A percentile compares a stretch with the other conserved stretches of the same genome.
These are phyloP conservation scores for Drosophila melanosoma DNA, from an alignment of 2,888 invertebrate genomes.

Conservation along the genomic window DNA sequence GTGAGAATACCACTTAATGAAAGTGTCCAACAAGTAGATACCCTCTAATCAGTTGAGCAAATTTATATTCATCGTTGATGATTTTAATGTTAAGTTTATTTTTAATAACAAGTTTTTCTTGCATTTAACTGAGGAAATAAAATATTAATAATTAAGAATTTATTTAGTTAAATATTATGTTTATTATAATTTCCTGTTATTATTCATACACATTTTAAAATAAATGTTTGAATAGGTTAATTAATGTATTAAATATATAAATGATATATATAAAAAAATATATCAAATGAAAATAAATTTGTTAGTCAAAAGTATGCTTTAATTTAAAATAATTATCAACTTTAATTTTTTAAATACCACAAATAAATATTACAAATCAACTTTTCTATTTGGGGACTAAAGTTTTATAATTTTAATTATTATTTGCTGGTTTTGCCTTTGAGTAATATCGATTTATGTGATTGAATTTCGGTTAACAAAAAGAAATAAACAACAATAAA, in stretches of 20 bases:
- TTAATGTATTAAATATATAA: no score
- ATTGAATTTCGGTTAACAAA: not conserved
- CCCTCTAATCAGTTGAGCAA: conserved; percentile 16
- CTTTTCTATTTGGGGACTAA: not conserved
- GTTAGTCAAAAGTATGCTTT: not conserved
- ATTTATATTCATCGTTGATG: not conserved
- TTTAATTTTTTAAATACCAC: not conserved
- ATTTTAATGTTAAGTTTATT: not conserved
- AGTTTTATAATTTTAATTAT: not conserved
- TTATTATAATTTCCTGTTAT: no score
- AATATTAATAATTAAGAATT: not conserved
- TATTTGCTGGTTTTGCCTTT: not conserved
- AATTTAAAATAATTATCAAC: not conserved
- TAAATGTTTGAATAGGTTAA: no score
- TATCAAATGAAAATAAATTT: no score
- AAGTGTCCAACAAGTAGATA: not conserved
- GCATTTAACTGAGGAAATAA: not conserved
- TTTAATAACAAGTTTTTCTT: not conserved
- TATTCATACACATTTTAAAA: no score
- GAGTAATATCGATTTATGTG: no score
- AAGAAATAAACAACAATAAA: no score
- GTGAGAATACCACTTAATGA: conserved; percentile 4
- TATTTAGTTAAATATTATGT: not conserved
- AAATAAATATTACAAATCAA: not conserved
- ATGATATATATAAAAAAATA: no score